phyloP scores from a whole-genome alignment of 2,113 vertebrate genomes.

The Rhinogobius similis region DNA sequence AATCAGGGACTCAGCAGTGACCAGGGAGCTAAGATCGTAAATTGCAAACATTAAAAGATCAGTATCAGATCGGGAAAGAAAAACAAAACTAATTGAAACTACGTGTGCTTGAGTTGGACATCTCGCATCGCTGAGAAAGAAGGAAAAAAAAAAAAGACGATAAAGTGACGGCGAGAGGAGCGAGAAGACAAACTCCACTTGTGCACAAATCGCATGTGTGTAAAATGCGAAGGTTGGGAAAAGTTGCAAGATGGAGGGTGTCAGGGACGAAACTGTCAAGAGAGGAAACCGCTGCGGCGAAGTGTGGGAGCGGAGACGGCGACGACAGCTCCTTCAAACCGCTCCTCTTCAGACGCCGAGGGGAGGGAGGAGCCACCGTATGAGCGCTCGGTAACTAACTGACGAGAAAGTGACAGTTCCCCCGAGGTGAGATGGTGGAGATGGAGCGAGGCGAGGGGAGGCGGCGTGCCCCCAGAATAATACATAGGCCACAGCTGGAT shows the following conservation, averaged over 20 bases:
- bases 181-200: conserved; percentile 33
- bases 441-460: conserved; percentile 49
- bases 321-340: conserved; percentile 60
- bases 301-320: conserved; percentile 55
- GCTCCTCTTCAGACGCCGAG: conserved; percentile 34
- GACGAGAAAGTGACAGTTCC: conserved; percentile 69
- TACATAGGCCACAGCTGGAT: conserved; percentile 44
- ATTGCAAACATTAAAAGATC: too few species aligned
- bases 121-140: conserved; percentile 19
- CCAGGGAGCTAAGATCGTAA: too few species aligned
- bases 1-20: too few species aligned
- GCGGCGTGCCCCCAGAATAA: conserved; percentile 53
- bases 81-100: background rate
- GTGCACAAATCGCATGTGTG: conserved; percentile 41
- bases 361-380: conserved; percentile 23
- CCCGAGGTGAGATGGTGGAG: conserved; percentile 56
- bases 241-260: conserved; percentile 51
- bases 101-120: conserved; percentile 21
- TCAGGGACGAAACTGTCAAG: conserved; percentile 70
- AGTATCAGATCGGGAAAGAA: too few species aligned
- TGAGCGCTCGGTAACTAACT: conserved; percentile 61
- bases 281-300: conserved; percentile 49
- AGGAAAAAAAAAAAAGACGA: conserved; percentile 18
- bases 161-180: background rate
- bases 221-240: conserved; percentile 56